Base-by-base conservation (phyloP, 2,113 vertebrate genomes). In the Lipotes vexillifer region DNA sequence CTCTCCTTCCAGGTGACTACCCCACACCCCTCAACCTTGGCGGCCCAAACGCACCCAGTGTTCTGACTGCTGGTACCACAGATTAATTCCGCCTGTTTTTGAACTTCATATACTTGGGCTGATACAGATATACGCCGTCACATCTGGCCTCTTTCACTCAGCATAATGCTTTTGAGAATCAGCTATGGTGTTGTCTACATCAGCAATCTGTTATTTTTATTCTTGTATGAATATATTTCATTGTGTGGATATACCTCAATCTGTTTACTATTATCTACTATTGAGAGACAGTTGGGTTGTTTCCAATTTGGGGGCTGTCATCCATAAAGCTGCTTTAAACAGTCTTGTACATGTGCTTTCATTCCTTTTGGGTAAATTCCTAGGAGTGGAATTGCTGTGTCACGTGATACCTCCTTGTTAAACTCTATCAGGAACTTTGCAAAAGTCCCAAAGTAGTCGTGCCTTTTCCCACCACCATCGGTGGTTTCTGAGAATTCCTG, bases 61-160 rank as follows among this genome's bases (percentile, higher is more conserved):
- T 61, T 31, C 88, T 36, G 5, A 38, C 27, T n/a, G n/a, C 81
- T 33, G 3, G 10, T 2, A 33, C 49, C 3, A 3, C 0, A 5
- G 36, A 15, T 61, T 13, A 13, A 14, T 21, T 36, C 55, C 9
- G 6, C 31, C 55, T 63, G 46, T 38, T 57, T 46, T 72, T 41
- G 29, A 23, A 3, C 36, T 27, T 61, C 14, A 17, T 9, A 1
- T 25, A 8, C 12, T 59, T 0, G 13, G 44, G 57, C 13, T 18
- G n/a, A 9, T 1, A 7, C 46, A n/a, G 23, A 2, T 0, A 3
- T 1, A 2, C 13, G 11, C 4, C 0, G 3, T 31, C 0, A 1
- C 18, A 2, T 5, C 80, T 49, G 74, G 44, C 65, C 14, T 68
- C 86, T 88, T 31, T 23, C 23, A 41, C 21, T 20, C 17, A 6